Conservation (phyloP, 2,797 vertebrate species). For the Cyclura pinguis region DNA sequence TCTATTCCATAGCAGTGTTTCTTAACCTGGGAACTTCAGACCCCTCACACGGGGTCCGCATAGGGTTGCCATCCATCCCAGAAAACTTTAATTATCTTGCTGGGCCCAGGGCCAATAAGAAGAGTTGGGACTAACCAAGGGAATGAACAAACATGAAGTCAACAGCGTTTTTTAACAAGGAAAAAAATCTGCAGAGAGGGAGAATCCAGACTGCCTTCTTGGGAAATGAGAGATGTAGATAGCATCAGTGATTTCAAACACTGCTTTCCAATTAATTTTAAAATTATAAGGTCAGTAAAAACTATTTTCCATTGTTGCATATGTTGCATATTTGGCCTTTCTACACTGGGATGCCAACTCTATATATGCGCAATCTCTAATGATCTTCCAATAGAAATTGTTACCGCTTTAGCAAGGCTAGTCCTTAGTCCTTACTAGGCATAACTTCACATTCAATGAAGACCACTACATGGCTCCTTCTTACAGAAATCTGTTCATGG, state of each 20-base stretch:
- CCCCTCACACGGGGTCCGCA: too few species aligned
- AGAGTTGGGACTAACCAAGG: slow-evolving; percentile 5
- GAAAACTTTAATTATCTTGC: neutral
- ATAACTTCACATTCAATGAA: too few species aligned
- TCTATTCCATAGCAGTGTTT: too few species aligned
- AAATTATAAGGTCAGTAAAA: neutral
- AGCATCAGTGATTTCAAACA: neutral
- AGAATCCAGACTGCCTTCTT: slow-evolving; percentile 1
- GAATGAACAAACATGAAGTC: slow-evolving; percentile 25
- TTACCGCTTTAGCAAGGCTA: too few species aligned
- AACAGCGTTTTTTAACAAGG: slow-evolving; percentile 36
- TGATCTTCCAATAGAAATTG: too few species aligned
- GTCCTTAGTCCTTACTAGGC: too few species aligned
- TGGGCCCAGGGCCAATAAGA: slow-evolving; percentile 1
- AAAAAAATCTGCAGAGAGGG: neutral
- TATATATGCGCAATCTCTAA: too few species aligned
- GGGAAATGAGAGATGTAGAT: neutral
- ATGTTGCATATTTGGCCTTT: neutral
- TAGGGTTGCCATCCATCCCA: too few species aligned
- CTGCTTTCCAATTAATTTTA: slow-evolving; percentile 24
- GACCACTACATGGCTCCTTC: too few species aligned
- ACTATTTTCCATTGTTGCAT: neutral
- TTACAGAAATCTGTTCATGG: too few species aligned
- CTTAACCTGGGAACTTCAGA: too few species aligned
- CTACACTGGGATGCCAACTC: neutral